Conservation (phyloP, 2,888 invertebrate genomes). For the Acheta domesticus region DNA sequence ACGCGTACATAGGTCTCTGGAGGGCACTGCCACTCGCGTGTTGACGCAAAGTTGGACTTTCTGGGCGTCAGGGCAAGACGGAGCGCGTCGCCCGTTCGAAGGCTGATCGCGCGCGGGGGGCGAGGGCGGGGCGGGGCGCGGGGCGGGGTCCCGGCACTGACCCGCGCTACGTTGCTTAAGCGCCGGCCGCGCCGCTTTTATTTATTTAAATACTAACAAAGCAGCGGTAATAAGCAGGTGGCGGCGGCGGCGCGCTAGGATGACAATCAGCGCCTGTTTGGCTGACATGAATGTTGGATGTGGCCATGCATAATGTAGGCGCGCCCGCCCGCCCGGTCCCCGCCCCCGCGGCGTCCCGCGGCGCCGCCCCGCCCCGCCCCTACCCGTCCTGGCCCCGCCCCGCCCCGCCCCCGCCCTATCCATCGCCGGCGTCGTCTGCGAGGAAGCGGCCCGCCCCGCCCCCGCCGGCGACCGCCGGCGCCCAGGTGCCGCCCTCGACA, state of each 20-base stretch:
- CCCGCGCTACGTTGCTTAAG: conserved; percentile 18
- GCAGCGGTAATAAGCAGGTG: conserved; percentile 18
- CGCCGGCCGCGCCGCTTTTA: neutral
- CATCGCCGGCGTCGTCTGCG: neutral
- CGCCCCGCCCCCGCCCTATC: neutral
- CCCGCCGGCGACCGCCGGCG: no score
- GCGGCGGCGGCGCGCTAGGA: neutral
- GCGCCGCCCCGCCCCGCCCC: neutral
- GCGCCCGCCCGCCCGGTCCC: neutral
- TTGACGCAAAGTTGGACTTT: no score
- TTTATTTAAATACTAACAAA: conserved; percentile 18
- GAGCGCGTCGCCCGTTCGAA: no score
- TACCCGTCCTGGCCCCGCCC: neutral
- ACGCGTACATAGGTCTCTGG: no score
- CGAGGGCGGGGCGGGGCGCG: no score
- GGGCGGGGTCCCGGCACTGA: neutral
- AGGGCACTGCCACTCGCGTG: no score
- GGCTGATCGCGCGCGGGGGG: no score
- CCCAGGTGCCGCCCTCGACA: no score
- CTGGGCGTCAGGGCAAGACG: no score
- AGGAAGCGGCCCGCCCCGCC: neutral
- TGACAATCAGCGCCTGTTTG: conserved; percentile 31
- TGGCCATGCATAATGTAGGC: conserved; percentile 34
- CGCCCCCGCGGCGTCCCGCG: neutral
- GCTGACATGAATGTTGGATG: conserved; percentile 37